phyloP scores from a whole-genome alignment of 2,888 invertebrate genomes.

The Eremobia ochroleuca region DNA sequence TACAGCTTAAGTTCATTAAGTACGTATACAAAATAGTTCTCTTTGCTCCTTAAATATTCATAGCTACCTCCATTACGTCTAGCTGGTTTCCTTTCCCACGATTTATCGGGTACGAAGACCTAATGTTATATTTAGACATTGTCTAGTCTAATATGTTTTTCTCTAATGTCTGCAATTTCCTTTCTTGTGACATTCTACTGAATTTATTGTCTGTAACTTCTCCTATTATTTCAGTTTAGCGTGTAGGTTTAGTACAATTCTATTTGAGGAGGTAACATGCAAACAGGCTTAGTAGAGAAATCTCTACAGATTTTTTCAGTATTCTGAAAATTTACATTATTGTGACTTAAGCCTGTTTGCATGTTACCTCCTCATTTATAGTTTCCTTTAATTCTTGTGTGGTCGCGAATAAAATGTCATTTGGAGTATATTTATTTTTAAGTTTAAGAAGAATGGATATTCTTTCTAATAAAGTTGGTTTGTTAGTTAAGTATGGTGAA shows the following conservation, averaged over 20 bases:
- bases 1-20: background rate
- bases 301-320: too few relatives aligned
- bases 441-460: background rate
- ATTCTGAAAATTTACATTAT: too few relatives aligned
- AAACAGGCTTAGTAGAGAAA: too few relatives aligned
- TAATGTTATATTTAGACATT: slow-evolving; percentile 34
- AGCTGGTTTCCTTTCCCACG: background rate
- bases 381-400: slow-evolving; percentile 19
- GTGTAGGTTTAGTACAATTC: slow-evolving; percentile 34
- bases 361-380: too few relatives aligned
- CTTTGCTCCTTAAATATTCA: background rate
- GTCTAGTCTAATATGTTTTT: slow-evolving; percentile 44
- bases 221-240: slow-evolving; percentile 37
- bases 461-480: background rate
- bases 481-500: background rate
- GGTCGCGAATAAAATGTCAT: background rate
- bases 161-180: slow-evolving; percentile 52
- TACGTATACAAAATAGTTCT: background rate
- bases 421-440: background rate
- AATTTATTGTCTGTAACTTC: slow-evolving; percentile 40
- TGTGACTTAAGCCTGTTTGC: too few relatives aligned
- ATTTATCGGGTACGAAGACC: slow-evolving; percentile 16
- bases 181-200: slow-evolving; percentile 28
- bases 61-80: background rate
- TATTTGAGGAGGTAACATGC: too few relatives aligned